These are phyloP conservation scores for Camelus dromedarius DNA, from an alignment of 2,113 vertebrate species.

Conservation along the genomic window DNA sequence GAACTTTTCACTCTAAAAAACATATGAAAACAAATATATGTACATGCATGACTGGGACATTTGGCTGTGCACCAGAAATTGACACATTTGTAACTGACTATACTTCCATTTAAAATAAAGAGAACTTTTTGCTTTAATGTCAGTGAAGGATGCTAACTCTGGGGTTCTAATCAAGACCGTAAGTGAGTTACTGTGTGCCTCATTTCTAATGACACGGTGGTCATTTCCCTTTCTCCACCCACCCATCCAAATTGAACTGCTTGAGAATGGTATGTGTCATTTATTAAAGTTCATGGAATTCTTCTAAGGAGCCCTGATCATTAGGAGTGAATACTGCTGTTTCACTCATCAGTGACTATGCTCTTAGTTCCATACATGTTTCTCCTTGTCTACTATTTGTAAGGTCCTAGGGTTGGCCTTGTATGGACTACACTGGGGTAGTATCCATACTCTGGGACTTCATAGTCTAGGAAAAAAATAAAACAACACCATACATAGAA, in stretches of 20 bases:
- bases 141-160: background rate
- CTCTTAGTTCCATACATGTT: background rate
- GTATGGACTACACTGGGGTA: fast-evolving
- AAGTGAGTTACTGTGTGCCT: background rate
- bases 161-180: background rate
- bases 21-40: too few species aligned
- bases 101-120: too few species aligned
- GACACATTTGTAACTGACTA: too few species aligned
- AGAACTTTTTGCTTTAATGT: too few species aligned
- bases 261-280: background rate
- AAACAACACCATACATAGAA: background rate
- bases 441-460: background rate
- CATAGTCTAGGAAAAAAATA: background rate
- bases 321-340: background rate
- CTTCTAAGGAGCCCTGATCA: background rate
- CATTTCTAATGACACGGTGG: background rate
- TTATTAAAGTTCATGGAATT: background rate
- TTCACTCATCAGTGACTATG: background rate
- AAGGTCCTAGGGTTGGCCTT: background rate
- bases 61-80: too few species aligned
- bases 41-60: too few species aligned
- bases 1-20: background rate
- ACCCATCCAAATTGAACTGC: background rate
- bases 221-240: fast-evolving
- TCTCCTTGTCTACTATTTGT: background rate